Percentiles rank a stretch among this genome's conserved stretches.
Conservation (phyloP, 2,797 vertebrate species). For the Presbytis comata region DNA sequence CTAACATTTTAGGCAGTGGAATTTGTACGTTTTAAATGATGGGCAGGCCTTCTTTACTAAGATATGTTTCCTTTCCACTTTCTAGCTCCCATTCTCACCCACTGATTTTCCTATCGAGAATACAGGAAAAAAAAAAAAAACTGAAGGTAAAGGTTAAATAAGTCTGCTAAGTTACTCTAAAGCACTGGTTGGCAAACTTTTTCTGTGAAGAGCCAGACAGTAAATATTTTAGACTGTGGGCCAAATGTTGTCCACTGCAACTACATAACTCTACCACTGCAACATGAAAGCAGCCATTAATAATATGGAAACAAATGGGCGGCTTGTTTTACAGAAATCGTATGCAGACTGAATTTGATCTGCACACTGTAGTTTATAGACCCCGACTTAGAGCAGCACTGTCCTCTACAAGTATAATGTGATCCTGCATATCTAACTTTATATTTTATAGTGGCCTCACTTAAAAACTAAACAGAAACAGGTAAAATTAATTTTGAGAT, state of each 20-base stretch:
- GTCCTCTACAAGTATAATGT: neutral
- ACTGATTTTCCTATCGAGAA: neutral
- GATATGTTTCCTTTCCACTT: neutral
- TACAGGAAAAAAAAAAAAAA: neutral
- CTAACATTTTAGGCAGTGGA: neutral
- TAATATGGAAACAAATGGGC: neutral
- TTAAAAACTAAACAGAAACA: neutral
- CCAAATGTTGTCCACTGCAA: neutral
- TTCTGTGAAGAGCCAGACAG: neutral
- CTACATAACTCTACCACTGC: neutral
- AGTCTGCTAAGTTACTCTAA: neutral
- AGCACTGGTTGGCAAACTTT: neutral
- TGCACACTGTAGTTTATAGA: neutral
- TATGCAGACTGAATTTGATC: neutral
- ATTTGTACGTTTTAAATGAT: neutral
- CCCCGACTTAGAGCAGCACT: neutral
- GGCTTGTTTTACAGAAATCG: neutral
- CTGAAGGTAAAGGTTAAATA: neutral
- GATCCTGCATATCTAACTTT: neutral
- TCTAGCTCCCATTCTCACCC: neutral
- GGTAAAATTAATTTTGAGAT: neutral
- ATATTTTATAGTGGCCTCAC: neutral
- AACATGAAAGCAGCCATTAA: neutral
- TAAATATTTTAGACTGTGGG: neutral
- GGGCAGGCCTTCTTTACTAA: neutral